Evolutionary conservation across 2,113 vertebrate genomes (phyloP).

Genomic region (Marmota monax): DNA sequence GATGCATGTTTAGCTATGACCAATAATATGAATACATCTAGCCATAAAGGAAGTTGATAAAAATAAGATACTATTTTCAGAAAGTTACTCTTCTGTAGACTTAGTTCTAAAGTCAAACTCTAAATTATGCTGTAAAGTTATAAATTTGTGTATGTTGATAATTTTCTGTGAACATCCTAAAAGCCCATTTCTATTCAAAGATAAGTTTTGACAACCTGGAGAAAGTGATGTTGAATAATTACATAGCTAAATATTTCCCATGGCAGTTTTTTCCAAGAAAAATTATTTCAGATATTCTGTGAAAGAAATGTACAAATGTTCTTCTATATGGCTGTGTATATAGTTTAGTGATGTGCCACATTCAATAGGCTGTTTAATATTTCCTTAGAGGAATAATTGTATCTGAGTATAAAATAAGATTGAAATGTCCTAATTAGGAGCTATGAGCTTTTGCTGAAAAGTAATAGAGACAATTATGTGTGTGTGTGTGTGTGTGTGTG

Average conservation of each 20-base stretch:
- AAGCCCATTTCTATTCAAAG: neutral
- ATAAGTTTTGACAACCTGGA: neutral
- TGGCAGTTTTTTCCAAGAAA: neutral
- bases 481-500: no score
- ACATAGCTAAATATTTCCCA: neutral
- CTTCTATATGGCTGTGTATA: neutral
- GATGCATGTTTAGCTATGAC: neutral
- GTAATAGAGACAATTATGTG: neutral
- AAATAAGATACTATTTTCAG: neutral
- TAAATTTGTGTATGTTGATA: neutral
- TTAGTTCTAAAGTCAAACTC: slow-evolving; percentile 21
- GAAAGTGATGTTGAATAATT: neutral
- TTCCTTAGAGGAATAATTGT: neutral
- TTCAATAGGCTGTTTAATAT: neutral
- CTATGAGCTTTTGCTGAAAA: neutral
- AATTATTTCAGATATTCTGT: neutral
- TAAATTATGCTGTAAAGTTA: neutral
- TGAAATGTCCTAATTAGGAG: neutral
- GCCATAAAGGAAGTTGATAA: neutral
- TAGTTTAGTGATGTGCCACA: neutral
- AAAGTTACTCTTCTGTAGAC: neutral
- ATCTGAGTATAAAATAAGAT: slow-evolving; percentile 23
- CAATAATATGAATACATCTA: neutral
- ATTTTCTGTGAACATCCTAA: neutral
- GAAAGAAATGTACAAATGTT: neutral